phyloP scores from a whole-genome alignment of 2,113 vertebrate genomes.

The Apeltes quadracus region DNA sequence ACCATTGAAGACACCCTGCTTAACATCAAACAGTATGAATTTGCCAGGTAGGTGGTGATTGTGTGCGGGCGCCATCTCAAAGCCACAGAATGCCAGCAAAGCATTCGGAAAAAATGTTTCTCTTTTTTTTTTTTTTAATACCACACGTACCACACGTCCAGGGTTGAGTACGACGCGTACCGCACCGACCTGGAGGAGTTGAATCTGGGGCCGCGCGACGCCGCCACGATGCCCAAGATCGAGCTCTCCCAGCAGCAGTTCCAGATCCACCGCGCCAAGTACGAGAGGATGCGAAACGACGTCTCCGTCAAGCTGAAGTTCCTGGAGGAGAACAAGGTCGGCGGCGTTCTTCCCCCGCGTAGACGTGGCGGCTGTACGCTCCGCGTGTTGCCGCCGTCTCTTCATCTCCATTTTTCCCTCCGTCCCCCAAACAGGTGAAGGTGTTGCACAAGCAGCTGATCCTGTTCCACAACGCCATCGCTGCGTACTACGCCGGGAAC shows the following conservation, averaged over 20 bases:
- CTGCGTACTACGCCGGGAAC: slow-evolving; percentile 96
- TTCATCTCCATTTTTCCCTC: background rate
- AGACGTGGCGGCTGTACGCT: background rate
- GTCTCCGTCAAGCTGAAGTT: slow-evolving; percentile 96
- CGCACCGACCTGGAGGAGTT: slow-evolving; percentile 96
- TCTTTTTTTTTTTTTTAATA: no score
- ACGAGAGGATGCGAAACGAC: slow-evolving; percentile 93
- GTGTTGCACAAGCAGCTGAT: slow-evolving; percentile 97
- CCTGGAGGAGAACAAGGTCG: slow-evolving; percentile 98
- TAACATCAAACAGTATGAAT: slow-evolving; percentile 97
- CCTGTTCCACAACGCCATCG: slow-evolving; percentile 97
- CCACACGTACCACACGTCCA: slow-evolving; percentile 60
- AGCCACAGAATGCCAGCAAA: no score
- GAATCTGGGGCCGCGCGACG: slow-evolving; percentile 93
- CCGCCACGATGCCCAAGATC: slow-evolving; percentile 92
- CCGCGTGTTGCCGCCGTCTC: background rate
- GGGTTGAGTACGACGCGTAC: slow-evolving; percentile 96
- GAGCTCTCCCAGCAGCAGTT: slow-evolving; percentile 93
- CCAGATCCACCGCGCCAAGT: slow-evolving; percentile 94
- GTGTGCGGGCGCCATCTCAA: no score
- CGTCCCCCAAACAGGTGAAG: slow-evolving; percentile 85
- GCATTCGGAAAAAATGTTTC: no score
- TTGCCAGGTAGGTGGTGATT: slow-evolving; percentile 91
- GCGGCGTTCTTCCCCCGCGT: background rate
- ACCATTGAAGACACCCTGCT: slow-evolving; percentile 97